Evolutionary conservation across 2,888 invertebrate genomes (phyloP).

Genomic region (Sipunculus nudus): DNA sequence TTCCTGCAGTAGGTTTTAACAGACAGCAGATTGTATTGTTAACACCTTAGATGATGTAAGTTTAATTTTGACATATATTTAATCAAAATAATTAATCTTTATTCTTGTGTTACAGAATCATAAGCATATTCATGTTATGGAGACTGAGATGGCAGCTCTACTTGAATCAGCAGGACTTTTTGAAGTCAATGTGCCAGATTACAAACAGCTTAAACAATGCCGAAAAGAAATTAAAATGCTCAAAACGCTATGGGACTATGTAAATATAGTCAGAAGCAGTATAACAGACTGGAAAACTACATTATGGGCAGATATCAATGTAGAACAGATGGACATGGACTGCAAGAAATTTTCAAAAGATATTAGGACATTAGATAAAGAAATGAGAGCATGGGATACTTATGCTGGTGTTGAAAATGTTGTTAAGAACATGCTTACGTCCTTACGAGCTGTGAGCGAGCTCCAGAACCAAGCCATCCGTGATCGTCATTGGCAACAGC

Average conservation of each 20-base stretch:
- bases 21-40: no score
- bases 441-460: conserved; percentile 92
- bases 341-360: conserved; percentile 95
- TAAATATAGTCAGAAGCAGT: conserved; percentile 86
- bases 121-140: conserved; percentile 80
- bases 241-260: conserved; percentile 97
- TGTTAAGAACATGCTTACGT: conserved; percentile 96
- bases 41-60: no score
- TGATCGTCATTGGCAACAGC: conserved; percentile 95
- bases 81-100: no score
- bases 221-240: conserved; percentile 81
- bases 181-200: conserved; percentile 94
- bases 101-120: conserved; percentile 84
- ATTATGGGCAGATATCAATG: conserved; percentile 95
- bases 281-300: conserved; percentile 98
- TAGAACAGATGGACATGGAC: conserved; percentile 98
- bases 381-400: conserved; percentile 94
- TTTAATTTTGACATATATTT: no score
- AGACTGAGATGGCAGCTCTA: conserved; percentile 85
- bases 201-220: conserved; percentile 90
- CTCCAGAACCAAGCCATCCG: conserved; percentile 95
- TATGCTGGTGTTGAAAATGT: conserved; percentile 87
- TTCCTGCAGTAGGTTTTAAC: no score
- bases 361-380: conserved; percentile 81
- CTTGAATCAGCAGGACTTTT: conserved; percentile 91